Base-by-base conservation (phyloP, 23 tunicate genomes). In the Phallusia fumigata region DNA sequence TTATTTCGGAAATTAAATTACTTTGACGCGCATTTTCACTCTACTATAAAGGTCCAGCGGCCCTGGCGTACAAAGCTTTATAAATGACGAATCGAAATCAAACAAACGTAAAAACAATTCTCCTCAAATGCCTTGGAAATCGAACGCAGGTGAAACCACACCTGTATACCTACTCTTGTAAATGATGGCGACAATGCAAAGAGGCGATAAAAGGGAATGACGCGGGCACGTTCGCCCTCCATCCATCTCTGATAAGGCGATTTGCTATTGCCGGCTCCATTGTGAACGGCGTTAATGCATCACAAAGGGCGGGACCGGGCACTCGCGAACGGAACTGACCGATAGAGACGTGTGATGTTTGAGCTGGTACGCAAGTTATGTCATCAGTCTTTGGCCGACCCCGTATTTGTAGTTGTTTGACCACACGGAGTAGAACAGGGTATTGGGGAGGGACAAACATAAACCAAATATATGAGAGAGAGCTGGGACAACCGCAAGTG, bases 281-380 rank as follows among this genome's bases (percentile, higher is more conserved):
- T 58, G 69, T 58, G 69, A 21, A 58, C 69, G 69, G 28, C 28
- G 69, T 24, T 58, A 58, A 58, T 58, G 69, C 69, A 58, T 58
- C 69, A 58, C 69, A 21, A 24, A 1, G 69, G 69, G 69, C 69
- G 69, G 69, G 28, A 24, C 69, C 26, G 69, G 11, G 47, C 26
- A 3, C 26, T 58, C 26, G 69, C 69, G 69, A 58, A 21, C 69
- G 69, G 69, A 58, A 58, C 69, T 58, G 69, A 58, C 69, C 69
- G 69, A 58, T 58, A 58, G 69, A 1, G 69, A 58, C 69, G 69
- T 40, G 47, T 40, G 47, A 3, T 40, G 47, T 40, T 40, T 40
- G 47, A 10, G 47, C 47, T 40, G 69, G 69, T 58, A 58, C 69
- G 13, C 69, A 58, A 58, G 28, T 58, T 58, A 58, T 58, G 69